Evolutionary conservation across 2,113 vertebrate genomes (phyloP), one percentile per base, ranked within the genome.

Genomic region (Psophia crepitans): DNA sequence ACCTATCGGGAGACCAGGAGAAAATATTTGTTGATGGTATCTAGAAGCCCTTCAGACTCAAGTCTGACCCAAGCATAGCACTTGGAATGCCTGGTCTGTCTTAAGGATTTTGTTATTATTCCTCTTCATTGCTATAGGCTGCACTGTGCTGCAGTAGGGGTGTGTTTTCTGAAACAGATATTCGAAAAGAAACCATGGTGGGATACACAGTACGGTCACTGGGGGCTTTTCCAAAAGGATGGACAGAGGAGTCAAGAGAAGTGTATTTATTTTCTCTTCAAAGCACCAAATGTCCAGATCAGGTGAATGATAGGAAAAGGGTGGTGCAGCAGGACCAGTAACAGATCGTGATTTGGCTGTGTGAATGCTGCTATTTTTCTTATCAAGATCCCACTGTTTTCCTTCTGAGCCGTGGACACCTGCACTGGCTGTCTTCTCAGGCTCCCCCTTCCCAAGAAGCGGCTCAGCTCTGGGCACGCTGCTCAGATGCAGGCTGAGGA

Each of bases 101-200:
- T 87, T 89, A 94, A 95, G 92, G 70, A 87, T 89, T 89, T 87
- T 82, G 85, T 91, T 96, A 84, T 95, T 93, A 79, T 93, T 93
- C 57, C 27, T 94, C 92, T 95, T 93, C 80, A 65, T 85, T 89
- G 86, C 97, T 89, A 93, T 96, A 95, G 96, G 94, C 97, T 96
- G 91, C 74, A 95, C 78, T 86, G 75, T 94, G 94, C 94, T 96
- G 92, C 95, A 96, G 94, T 92, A 96, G 84, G 95, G 75, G 74
- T 96, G 91, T 95, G 95, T 85, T 97, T 96, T 95, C 93, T 94
- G 92, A 92, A 89, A 79, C 1, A 89, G 94, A 94, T 92, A 93
- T 54, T 94, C 6, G 73, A 79, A 92, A 91, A 93, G 73, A 96
- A 95, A 87, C n/a, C 60, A 12, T 91, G 69, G 57, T 57, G 74